Conservation (phyloP, 1,140 invertebrate genomes). For the Zaprionus inermis region DNA sequence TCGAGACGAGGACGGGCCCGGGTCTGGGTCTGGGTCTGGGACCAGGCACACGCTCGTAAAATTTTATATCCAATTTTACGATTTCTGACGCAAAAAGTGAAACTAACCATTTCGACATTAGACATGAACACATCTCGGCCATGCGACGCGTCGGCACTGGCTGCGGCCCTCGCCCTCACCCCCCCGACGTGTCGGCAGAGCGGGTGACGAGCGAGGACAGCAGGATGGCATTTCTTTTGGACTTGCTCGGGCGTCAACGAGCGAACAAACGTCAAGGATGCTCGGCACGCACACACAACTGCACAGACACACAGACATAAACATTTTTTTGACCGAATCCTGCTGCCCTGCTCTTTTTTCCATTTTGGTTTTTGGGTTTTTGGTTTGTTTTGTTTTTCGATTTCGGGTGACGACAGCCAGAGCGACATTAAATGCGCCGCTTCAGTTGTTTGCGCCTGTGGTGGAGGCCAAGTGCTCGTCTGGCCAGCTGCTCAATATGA, state of each 20-base stretch:
- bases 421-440: conserved; percentile 80
- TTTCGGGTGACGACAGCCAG: conserved; percentile 78
- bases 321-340: conserved; percentile 14
- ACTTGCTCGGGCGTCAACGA: conserved; percentile 72
- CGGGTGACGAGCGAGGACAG: not conserved
- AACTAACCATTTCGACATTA: conserved; percentile 83
- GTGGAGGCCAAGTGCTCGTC: conserved; percentile 48
- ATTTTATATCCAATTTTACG: conserved; percentile 83
- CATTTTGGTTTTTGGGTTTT: conserved; percentile 53
- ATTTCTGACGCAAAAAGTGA: conserved; percentile 82
- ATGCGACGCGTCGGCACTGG: conserved; percentile 24
- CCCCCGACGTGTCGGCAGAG: not conserved
- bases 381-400: conserved; percentile 72
- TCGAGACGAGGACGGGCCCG: conserved; percentile 39
- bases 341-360: conserved; percentile 14
- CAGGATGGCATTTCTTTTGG: conserved; percentile 32
- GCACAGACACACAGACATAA: not conserved
- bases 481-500: conserved; percentile 50
- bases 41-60: conserved; percentile 77
- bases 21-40: not conserved
- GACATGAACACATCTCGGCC: conserved; percentile 78
- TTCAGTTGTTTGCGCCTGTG: conserved; percentile 76
- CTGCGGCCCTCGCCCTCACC: conserved; percentile 17
- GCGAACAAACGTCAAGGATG: conserved; percentile 81
- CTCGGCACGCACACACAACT: conserved; percentile 54